A percentile compares a stretch with the other conserved stretches of the same genome.
These are phyloP conservation scores for Hirtodrosophila duncani DNA, from an alignment of 2,888 invertebrate species.

Conservation along the genomic window DNA sequence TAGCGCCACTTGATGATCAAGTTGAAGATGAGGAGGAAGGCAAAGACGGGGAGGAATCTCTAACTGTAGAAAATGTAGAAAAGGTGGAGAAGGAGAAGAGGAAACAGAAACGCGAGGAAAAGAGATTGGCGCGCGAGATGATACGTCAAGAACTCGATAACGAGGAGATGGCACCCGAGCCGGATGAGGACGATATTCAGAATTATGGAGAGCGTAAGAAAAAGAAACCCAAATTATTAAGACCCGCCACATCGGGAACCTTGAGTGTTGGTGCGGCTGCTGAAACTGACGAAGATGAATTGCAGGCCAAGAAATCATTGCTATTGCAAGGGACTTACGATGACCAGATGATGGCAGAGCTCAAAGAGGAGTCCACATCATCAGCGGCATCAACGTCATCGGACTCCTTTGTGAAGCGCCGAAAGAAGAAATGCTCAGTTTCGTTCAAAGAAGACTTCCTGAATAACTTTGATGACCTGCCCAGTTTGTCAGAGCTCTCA, in stretches of 20 bases:
- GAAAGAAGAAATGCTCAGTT: background rate
- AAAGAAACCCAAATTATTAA: no score
- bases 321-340: no score
- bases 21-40: background rate
- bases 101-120: slow-evolving; percentile 16
- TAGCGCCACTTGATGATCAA: background rate
- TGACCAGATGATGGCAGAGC: no score
- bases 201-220: no score
- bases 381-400: slow-evolving; percentile 1
- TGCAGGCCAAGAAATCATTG: no score
- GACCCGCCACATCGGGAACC: no score
- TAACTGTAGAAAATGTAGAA: background rate
- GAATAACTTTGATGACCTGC: slow-evolving; percentile 15
- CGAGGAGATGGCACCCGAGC: background rate
- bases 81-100: background rate
- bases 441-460: slow-evolving; percentile 30
- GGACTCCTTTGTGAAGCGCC: no score
- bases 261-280: no score
- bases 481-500: slow-evolving; percentile 30
- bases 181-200: background rate
- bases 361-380: background rate
- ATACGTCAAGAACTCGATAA: background rate
- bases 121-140: slow-evolving; percentile 7
- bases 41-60: background rate
- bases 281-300: no score